Base-by-base conservation (phyloP, 2,797 vertebrate genomes). In the Periophthalmus magnuspinnatus region DNA sequence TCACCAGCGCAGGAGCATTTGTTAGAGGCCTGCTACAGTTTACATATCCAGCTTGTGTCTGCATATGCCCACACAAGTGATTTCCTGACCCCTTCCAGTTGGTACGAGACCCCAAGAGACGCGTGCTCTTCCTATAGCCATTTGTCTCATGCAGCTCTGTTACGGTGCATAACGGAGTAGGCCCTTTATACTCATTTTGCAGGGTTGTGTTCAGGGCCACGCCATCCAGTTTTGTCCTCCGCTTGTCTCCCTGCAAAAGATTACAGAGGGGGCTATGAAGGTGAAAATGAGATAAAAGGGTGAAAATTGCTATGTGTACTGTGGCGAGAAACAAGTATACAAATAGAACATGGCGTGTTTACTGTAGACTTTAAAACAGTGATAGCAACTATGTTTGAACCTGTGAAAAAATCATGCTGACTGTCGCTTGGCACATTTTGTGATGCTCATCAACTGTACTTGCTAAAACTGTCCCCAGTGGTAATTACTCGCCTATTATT, bases 1-100 rank as follows among this genome's bases (percentile, higher is more conserved):
- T 93, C 90, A 86, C 89, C 75, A 77, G 82, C 71, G 24, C 24
- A 21, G 65, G 55, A 71, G 70, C 71, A 86, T 90, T 89, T 86
- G 81, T 90, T 88, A 79, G 16, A 47, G 24, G 60, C 33, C 45
- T 65, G 70, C 3, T 60, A 59, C 2, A 7, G 65, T 76, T 80
- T 75, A 65, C 71, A 78, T 76, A 75, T 63, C 19, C 13, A 16
- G 17, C 1, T 0, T 1, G 13, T 73, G 70, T 80, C 79, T 78
- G 74, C 86, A 79, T 81, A 77, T 80, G 78, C 58, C 85, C 78
- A 74, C 79, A 80, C 76, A 80, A 82, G 80, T 68, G 72, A 74
- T 72, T 76, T 71, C 28, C 33, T 80, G 84, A 87, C 78, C 83
- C 74, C 45, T 17, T 65, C 16, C 58, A 61, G 65, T 68, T 71